Evolutionary conservation across 2,888 invertebrate genomes (phyloP).

Genomic region (Eilema griseolum): DNA sequence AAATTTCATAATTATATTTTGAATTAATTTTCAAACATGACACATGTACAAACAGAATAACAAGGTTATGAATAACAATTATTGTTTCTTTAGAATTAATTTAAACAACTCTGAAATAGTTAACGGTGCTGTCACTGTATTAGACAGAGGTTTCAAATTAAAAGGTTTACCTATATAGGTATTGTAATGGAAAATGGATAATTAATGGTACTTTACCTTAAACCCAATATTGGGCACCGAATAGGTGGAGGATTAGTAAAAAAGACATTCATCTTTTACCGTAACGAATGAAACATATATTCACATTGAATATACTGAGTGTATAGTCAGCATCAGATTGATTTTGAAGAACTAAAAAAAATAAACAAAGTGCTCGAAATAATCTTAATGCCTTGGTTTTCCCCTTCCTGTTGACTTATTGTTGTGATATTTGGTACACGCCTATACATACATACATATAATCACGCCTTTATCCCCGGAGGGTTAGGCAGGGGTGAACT

Average conservation of each 20-base stretch:
- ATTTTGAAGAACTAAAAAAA: too few species aligned
- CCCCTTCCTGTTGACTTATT: too few species aligned
- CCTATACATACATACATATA: too few species aligned
- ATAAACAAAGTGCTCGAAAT: too few species aligned
- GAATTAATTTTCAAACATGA: not conserved
- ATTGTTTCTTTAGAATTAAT: conserved; percentile 42
- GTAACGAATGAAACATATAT: not conserved
- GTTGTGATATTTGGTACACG: too few species aligned
- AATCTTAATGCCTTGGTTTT: too few species aligned
- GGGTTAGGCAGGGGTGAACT: too few species aligned
- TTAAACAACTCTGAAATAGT: conserved; percentile 27
- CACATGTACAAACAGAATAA: not conserved
- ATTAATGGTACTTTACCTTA: conserved; percentile 35
- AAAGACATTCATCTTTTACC: not conserved
- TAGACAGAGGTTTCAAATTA: conserved; percentile 44
- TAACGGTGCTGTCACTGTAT: conserved; percentile 38
- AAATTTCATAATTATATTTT: not conserved
- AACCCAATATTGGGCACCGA: conserved; percentile 22
- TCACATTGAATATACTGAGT: not conserved
- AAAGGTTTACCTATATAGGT: conserved; percentile 48
- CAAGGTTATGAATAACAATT: conserved; percentile 8
- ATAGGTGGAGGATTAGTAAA: not conserved
- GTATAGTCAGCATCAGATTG: too few species aligned
- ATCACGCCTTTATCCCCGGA: too few species aligned
- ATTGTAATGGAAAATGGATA: conserved; percentile 45